These are phyloP conservation scores for Cheilosia urbana DNA, from an alignment of 2,888 invertebrate species.

Conservation along the genomic window DNA sequence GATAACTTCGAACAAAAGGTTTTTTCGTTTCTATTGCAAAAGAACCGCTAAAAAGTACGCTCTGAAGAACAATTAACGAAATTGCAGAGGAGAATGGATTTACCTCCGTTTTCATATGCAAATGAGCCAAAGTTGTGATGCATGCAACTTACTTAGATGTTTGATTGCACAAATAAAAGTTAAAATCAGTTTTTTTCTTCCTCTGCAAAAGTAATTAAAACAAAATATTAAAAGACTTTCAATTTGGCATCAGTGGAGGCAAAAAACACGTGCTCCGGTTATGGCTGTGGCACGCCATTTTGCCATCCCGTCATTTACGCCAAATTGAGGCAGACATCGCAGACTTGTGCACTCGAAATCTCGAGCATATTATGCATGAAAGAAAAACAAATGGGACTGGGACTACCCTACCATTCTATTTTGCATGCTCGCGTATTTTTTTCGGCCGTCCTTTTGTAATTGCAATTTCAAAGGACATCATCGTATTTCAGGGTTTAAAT, in stretches of 20 bases:
- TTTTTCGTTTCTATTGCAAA: conserved; percentile 34
- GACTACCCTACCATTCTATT: conserved; percentile 23
- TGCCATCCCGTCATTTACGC: conserved; percentile 34
- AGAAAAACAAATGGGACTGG: conserved; percentile 41
- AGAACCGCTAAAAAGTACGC: conserved; percentile 43
- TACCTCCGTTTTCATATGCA: conserved; percentile 54
- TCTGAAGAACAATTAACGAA: conserved; percentile 39
- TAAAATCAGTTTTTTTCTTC: background rate
- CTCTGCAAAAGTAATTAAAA: conserved; percentile 41
- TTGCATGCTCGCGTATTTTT: conserved; percentile 7
- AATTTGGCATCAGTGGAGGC: conserved; percentile 12
- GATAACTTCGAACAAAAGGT: conserved; percentile 58
- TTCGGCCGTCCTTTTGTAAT: conserved; percentile 37
- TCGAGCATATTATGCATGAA: conserved; percentile 34
- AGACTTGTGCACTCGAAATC: conserved; percentile 42
- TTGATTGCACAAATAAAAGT: background rate
- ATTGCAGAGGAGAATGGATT: conserved; percentile 40
- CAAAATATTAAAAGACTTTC: conserved; percentile 15
- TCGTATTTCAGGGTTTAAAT: conserved; percentile 39
- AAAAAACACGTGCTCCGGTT: background rate
- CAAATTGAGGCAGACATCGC: conserved; percentile 40
- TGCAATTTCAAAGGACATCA: conserved; percentile 51
- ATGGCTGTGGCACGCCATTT: conserved; percentile 49
- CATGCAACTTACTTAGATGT: background rate
- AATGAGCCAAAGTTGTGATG: conserved; percentile 48